A percentile compares a stretch with the other conserved stretches of the same genome.
phyloP scores from a whole-genome alignment of 2,797 vertebrate species.

The Chaunax sp. region DNA sequence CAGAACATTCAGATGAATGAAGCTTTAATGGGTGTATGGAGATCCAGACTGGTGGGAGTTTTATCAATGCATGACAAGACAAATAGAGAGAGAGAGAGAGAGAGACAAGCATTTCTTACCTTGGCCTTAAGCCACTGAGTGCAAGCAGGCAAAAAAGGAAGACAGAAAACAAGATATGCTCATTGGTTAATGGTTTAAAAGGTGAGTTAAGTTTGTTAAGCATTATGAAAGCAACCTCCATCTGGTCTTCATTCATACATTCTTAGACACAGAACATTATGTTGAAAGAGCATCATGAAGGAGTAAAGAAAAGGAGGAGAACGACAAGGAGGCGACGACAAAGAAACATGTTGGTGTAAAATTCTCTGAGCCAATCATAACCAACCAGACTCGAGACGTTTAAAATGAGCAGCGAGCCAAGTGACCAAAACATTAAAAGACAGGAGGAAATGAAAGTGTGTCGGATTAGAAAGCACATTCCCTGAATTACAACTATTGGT shows the following conservation, averaged over 20 bases:
- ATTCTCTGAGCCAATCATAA: not conserved
- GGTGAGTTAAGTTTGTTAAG: conserved; percentile 13
- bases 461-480: not conserved
- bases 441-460: not conserved
- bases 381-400: not conserved
- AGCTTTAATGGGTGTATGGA: not conserved
- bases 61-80: not conserved
- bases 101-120: conserved; percentile 89
- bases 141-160: conserved; percentile 89
- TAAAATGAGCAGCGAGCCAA: not conserved
- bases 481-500: not conserved
- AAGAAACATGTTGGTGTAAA: not conserved
- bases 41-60: not conserved
- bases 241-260: not conserved
- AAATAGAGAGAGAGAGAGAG: conserved; percentile 35
- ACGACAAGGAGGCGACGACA: not conserved
- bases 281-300: conserved; percentile 2
- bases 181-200: conserved; percentile 59
- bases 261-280: not conserved
- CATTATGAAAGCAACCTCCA: not conserved
- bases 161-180: conserved; percentile 83
- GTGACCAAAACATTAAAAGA: not conserved
- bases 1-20: not conserved
- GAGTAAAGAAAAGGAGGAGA: no score
- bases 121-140: conserved; percentile 99